A percentile compares a stretch with the other conserved stretches of the same genome.
Evolutionary conservation across 2,113 vertebrate species (phyloP).

Genomic region (Plecotus auritus): DNA sequence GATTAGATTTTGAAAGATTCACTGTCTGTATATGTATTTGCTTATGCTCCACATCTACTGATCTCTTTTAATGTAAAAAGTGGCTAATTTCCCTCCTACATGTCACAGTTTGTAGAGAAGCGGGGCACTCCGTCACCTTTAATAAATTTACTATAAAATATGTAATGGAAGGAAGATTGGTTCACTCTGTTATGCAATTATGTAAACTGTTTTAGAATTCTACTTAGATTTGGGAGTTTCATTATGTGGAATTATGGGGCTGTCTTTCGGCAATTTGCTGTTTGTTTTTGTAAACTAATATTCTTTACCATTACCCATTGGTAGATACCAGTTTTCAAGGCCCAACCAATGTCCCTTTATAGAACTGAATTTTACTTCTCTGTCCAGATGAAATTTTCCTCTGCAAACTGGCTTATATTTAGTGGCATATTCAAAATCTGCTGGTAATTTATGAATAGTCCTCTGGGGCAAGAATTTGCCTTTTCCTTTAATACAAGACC

Average conservation of each 20-base stretch:
- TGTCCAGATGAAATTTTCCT: slow-evolving; percentile 28
- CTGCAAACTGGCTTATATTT: background rate
- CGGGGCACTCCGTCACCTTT: background rate
- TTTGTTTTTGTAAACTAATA: slow-evolving; percentile 1
- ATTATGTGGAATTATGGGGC: background rate
- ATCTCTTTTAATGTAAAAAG: background rate
- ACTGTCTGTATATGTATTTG: background rate
- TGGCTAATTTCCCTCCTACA: background rate
- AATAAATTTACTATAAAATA: background rate
- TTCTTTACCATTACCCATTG: background rate
- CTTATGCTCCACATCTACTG: background rate
- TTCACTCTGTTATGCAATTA: background rate
- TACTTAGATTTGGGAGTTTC: background rate
- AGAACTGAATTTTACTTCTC: slow-evolving; percentile 35
- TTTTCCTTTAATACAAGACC: slow-evolving; percentile 50
- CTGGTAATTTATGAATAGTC: background rate
- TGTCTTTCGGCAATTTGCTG: background rate
- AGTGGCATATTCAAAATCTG: slow-evolving; percentile 30
- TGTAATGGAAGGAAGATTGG: background rate
- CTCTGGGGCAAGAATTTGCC: slow-evolving; percentile 19
- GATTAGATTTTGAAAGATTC: background rate
- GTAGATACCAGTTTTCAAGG: slow-evolving; percentile 33
- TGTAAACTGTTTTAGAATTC: background rate
- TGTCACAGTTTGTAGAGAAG: background rate
- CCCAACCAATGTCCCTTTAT: background rate